A percentile compares a stretch with the other conserved stretches of the same genome.
Evolutionary conservation across 2,888 invertebrate species (phyloP).

Genomic region (Drosophila recens): DNA sequence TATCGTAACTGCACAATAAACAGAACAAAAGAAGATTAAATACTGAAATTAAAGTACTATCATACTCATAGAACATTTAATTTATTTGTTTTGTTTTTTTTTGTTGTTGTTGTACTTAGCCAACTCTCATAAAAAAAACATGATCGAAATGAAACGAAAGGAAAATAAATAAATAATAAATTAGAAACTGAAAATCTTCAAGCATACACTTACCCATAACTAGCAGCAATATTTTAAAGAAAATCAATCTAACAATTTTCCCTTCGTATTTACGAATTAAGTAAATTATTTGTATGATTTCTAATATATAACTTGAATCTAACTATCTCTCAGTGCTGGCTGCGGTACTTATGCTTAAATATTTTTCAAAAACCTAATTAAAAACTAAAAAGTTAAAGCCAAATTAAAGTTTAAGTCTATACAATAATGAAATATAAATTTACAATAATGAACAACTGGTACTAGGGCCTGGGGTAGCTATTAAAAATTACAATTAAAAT

Average conservation of each 20-base stretch:
- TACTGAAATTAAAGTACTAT: not conserved
- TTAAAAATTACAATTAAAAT: constrained; percentile 49
- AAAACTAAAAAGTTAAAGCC: constrained; percentile 58
- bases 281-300: constrained; percentile 12
- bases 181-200: constrained; percentile 31
- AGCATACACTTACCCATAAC: constrained; percentile 28
- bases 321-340: constrained; percentile 50
- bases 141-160: constrained; percentile 22
- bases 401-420: constrained; percentile 72
- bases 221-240: constrained; percentile 35
- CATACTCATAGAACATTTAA: constrained; percentile 11
- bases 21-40: constrained; percentile 29
- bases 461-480: constrained; percentile 77
- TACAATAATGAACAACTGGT: constrained; percentile 53
- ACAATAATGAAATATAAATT: constrained; percentile 34
- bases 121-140: constrained; percentile 37
- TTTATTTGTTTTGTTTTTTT: constrained; percentile 34
- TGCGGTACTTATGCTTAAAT: constrained; percentile 60
- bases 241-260: constrained; percentile 24
- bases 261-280: constrained; percentile 6
- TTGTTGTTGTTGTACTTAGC: constrained; percentile 65
- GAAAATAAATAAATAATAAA: constrained; percentile 26
- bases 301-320: constrained; percentile 21
- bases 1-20: constrained; percentile 67
- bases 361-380: constrained; percentile 38